Evolutionary conservation across 2,113 vertebrate species (phyloP).

Genomic region (Zosterops lateralis): DNA sequence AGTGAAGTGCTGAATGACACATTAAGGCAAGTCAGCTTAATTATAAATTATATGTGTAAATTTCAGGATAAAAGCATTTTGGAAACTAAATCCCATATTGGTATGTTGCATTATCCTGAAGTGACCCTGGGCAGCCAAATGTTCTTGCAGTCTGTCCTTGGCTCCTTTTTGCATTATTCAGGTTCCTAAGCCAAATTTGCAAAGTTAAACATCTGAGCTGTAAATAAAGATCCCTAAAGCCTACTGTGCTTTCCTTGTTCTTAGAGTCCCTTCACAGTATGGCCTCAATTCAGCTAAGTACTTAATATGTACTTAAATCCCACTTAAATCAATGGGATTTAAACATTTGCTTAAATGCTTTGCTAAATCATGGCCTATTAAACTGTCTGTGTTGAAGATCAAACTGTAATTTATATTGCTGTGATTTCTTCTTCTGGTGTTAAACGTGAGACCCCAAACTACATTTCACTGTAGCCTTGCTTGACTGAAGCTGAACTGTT

Average conservation of each 20-base stretch:
- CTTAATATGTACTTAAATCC: conserved; percentile 49
- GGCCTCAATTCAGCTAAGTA: conserved; percentile 41
- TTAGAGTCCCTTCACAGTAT: conserved; percentile 26
- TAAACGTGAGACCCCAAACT: neutral
- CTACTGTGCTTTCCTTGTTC: conserved; percentile 41
- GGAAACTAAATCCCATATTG: neutral
- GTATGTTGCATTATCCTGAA: conserved; percentile 28
- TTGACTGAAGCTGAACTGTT: neutral
- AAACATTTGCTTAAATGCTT: conserved; percentile 45
- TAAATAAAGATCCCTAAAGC: conserved; percentile 50
- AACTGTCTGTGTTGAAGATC: neutral
- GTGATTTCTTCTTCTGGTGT: neutral
- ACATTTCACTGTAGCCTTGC: neutral
- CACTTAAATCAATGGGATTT: conserved; percentile 55
- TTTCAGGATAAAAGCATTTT: neutral
- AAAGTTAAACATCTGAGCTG: conserved; percentile 57
- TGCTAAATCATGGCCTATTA: conserved; percentile 36
- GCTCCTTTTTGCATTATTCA: conserved; percentile 11
- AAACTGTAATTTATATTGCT: conserved; percentile 35
- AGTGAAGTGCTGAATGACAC: neutral
- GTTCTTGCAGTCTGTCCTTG: conserved; percentile 51
- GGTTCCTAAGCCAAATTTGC: conserved; percentile 42
- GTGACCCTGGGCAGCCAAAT: conserved; percentile 49
- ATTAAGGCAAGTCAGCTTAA: neutral
- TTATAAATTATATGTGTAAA: neutral